phyloP scores from a whole-genome alignment of 2,888 invertebrate genomes.

The Aspidiotus rigidus region DNA sequence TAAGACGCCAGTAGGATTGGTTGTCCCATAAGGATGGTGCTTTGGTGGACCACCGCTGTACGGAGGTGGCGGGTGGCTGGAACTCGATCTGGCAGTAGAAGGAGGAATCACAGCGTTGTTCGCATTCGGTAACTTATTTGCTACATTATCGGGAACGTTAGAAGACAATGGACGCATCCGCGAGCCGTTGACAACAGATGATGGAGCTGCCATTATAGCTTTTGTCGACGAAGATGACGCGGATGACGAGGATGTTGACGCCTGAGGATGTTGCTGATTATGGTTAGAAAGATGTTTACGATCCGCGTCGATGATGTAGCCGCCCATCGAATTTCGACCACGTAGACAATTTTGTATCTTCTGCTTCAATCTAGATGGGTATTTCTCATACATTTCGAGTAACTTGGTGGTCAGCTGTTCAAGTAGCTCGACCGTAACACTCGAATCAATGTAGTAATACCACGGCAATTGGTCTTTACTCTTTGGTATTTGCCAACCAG shows the following conservation, averaged over 20 bases:
- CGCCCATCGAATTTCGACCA: conserved; percentile 33
- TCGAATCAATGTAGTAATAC: conserved; percentile 88
- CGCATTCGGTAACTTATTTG: neutral
- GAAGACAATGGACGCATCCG: neutral
- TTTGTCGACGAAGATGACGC: conserved; percentile 9
- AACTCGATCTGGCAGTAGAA: neutral
- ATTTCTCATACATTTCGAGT: conserved; percentile 83
- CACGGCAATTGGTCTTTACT: conserved; percentile 89
- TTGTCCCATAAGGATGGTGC: neutral
- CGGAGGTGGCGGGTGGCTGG: neutral
- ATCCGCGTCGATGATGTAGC: conserved; percentile 19
- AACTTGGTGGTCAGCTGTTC: conserved; percentile 81
- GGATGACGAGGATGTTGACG: neutral
- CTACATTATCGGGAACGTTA: neutral
- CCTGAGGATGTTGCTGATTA: neutral
- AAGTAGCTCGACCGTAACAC: conserved; percentile 74
- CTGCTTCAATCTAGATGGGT: conserved; percentile 78
- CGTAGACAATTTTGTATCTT: conserved; percentile 41
- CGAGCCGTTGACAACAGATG: conserved; percentile 3
- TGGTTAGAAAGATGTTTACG: neutral
- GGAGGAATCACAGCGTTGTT: neutral
- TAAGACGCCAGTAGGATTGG: neutral
- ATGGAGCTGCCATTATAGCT: neutral
- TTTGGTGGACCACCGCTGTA: neutral
- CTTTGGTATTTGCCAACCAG: conserved; percentile 93